Percentiles rank a stretch among this genome's conserved stretches.
These are phyloP conservation scores for Heterocephalus glaber DNA, from an alignment of 2,113 vertebrate species.

Conservation along the genomic window DNA sequence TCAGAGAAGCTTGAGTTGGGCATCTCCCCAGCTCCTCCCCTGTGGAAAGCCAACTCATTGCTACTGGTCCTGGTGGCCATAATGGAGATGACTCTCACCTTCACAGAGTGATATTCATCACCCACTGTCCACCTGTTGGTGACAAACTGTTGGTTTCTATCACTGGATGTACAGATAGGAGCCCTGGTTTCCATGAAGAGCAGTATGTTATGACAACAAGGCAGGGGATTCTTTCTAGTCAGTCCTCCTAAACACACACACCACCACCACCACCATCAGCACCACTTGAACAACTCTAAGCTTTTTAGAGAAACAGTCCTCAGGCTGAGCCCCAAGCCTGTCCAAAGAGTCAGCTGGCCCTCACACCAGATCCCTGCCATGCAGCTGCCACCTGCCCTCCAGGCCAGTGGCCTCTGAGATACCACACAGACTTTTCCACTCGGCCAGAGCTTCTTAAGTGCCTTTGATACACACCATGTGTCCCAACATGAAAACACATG, in stretches of 20 bases:
- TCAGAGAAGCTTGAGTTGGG: rapidly evolving
- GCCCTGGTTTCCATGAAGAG: background rate
- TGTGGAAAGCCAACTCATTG: background rate
- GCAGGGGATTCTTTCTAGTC: background rate
- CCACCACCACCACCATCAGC: background rate
- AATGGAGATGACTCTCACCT: background rate
- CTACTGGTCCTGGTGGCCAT: background rate
- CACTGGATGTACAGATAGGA: background rate
- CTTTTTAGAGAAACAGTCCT: background rate
- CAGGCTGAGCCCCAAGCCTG: background rate
- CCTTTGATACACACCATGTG: slow-evolving; percentile 79
- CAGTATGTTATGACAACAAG: background rate
- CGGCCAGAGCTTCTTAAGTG: slow-evolving; percentile 64
- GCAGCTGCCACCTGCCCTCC: slow-evolving; percentile 62
- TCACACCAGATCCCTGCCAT: slow-evolving; percentile 47
- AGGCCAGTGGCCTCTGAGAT: slow-evolving; percentile 63
- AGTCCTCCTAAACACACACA: background rate
- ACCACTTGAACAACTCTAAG: background rate
- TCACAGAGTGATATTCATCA: background rate
- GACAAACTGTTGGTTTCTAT: background rate
- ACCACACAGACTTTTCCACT: slow-evolving; percentile 73
- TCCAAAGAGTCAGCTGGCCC: background rate
- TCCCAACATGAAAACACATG: slow-evolving; percentile 73
- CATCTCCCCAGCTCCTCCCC: background rate
- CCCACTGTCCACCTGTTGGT: background rate